Evolutionary conservation across 2,888 invertebrate species (phyloP).

Genomic region (Strigamia crassipes): DNA sequence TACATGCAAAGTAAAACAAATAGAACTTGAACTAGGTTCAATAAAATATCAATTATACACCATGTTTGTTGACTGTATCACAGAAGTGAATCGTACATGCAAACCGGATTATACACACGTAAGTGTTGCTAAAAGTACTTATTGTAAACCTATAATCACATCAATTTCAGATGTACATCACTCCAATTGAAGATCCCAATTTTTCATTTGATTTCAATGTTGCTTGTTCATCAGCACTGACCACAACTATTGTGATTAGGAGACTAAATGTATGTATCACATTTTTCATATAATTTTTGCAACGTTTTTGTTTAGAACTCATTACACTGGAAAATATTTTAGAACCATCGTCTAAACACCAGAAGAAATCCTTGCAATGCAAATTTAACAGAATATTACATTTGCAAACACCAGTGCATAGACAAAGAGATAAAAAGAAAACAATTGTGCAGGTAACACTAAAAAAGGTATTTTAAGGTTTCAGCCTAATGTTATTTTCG

Average conservation of each 20-base stretch:
- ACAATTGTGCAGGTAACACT: not conserved
- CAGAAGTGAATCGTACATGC: not conserved
- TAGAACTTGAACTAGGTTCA: not conserved
- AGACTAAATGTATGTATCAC: not conserved
- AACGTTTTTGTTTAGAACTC: not conserved
- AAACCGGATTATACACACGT: not conserved
- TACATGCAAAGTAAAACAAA: no score
- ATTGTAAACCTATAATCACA: not conserved
- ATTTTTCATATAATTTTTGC: not conserved
- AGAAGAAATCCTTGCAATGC: not conserved
- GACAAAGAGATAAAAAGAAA: not conserved
- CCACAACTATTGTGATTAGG: not conserved
- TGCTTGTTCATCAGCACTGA: not conserved
- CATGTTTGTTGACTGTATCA: not conserved
- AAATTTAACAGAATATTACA: not conserved
- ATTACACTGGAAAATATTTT: not conserved
- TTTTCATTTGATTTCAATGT: not conserved
- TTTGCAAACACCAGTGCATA: not conserved
- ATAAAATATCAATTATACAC: not conserved
- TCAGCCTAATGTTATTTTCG: not conserved
- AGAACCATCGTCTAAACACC: not conserved
- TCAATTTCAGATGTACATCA: not conserved
- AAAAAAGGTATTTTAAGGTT: no score
- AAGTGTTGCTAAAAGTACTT: not conserved
- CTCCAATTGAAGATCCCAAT: not conserved